These are phyloP conservation scores for Sisor rabdophorus DNA, from an alignment of 2,113 vertebrate species.

Conservation along the genomic window DNA sequence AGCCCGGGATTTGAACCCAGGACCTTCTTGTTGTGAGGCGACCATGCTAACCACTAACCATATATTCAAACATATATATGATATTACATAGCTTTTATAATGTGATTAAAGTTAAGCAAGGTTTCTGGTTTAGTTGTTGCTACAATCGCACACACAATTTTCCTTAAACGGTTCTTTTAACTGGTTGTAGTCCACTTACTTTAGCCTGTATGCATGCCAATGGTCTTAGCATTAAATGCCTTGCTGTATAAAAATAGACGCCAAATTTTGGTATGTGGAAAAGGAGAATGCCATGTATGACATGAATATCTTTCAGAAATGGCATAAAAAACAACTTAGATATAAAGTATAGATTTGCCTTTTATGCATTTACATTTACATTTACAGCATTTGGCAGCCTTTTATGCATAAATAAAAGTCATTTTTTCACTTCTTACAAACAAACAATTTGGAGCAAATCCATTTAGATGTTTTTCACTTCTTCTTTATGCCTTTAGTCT, in stretches of 20 bases:
- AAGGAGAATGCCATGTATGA: neutral
- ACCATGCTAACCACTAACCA: too few species aligned
- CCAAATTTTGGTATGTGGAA: constrained; percentile 2
- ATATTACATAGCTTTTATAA: too few species aligned
- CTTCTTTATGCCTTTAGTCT: neutral
- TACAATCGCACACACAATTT: neutral
- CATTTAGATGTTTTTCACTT: neutral
- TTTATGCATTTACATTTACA: too few species aligned
- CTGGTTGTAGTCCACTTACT: neutral
- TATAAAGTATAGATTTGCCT: neutral
- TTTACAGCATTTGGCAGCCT: too few species aligned
- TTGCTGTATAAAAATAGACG: constrained; percentile 31
- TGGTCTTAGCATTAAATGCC: constrained; percentile 32
- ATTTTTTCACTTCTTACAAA: neutral
- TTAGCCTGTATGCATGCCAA: constrained; percentile 17
- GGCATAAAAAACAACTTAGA: neutral
- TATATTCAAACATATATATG: too few species aligned
- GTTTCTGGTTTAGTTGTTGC: too few species aligned
- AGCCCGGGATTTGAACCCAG: too few species aligned
- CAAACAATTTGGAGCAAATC: neutral
- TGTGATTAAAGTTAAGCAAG: too few species aligned
- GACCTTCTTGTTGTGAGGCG: too few species aligned
- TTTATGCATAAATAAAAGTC: neutral
- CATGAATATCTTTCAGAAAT: constrained; percentile 15
- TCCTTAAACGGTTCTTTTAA: constrained; percentile 1